Conservation (phyloP, 2,888 invertebrate species). For the Drosophila pegasa region DNA sequence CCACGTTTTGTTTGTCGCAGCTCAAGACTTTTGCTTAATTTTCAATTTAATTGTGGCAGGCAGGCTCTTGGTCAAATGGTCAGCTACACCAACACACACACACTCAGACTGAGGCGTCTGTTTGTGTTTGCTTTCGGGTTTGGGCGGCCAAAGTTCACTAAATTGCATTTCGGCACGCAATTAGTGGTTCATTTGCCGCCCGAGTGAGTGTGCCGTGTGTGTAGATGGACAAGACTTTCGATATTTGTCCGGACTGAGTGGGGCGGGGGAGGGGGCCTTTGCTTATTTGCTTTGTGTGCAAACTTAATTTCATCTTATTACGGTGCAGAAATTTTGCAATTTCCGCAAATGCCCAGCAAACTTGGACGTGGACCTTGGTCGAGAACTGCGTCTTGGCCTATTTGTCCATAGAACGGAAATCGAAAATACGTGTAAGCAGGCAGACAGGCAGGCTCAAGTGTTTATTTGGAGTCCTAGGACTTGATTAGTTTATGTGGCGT, state of each 20-base stretch:
- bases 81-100: slow-evolving; percentile 24
- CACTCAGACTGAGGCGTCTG: slow-evolving; percentile 1
- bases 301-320: slow-evolving; percentile 80
- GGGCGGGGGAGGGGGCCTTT: too few relatives aligned
- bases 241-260: slow-evolving; percentile 47
- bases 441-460: slow-evolving; percentile 51
- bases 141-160: slow-evolving; percentile 75
- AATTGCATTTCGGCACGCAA: slow-evolving; percentile 84
- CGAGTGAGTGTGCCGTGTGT: slow-evolving; percentile 48
- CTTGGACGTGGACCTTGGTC: slow-evolving; percentile 11
- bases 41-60: slow-evolving; percentile 68
- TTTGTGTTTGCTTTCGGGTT: slow-evolving; percentile 42
- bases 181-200: slow-evolving; percentile 82
- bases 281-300: slow-evolving; percentile 62
- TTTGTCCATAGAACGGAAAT: slow-evolving; percentile 59
- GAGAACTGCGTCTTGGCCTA: slow-evolving; percentile 41
- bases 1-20: slow-evolving; percentile 64
- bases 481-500: slow-evolving; percentile 33
- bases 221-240: slow-evolving; percentile 10
- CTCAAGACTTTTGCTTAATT: slow-evolving; percentile 75
- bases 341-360: slow-evolving; percentile 57
- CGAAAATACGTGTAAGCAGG: slow-evolving; percentile 60
- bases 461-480: slow-evolving; percentile 58
- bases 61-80: slow-evolving; percentile 54
- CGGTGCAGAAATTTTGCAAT: slow-evolving; percentile 79